Conservation (phyloP, 2,888 invertebrate genomes). For the Sphaeridia pumilis region DNA sequence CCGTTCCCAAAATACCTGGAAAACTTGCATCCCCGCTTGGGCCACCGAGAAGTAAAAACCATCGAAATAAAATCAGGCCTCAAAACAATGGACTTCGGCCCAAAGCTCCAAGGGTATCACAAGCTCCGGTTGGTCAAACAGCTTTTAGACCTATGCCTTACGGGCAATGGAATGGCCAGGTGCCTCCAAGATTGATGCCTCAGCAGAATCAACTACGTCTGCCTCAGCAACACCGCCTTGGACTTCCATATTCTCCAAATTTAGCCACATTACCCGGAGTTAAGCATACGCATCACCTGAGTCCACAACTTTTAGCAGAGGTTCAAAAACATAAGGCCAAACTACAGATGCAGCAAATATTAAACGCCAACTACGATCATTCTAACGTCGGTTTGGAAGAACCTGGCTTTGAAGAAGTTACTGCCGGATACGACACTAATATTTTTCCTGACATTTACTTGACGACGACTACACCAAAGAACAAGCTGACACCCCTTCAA, state of each 20-base stretch:
- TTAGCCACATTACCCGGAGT: too few species aligned
- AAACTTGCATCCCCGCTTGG: background rate
- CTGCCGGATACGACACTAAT: conserved; percentile 32
- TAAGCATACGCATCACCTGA: too few species aligned
- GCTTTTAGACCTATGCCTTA: too few species aligned
- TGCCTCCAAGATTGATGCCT: too few species aligned
- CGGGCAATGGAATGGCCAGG: too few species aligned
- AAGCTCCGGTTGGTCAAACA: too few species aligned
- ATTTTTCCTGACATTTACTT: conserved; percentile 36
- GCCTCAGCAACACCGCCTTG: too few species aligned
- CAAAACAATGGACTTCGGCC: background rate
- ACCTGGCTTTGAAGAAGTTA: conserved; percentile 8
- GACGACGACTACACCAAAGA: conserved; percentile 29
- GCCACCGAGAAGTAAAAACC: background rate
- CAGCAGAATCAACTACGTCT: too few species aligned
- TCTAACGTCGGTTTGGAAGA: background rate
- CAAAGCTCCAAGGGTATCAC: background rate
- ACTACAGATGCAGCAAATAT: background rate
- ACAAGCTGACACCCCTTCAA: background rate
- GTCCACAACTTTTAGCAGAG: background rate
- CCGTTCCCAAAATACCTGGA: too few species aligned
- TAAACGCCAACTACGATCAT: conserved; percentile 2
- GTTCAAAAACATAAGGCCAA: conserved; percentile 16
- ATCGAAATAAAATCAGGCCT: background rate
- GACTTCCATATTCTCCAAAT: too few species aligned